These are phyloP conservation scores for Xenentodon cancila DNA, from an alignment of 2,797 vertebrate species.

Conservation along the genomic window DNA sequence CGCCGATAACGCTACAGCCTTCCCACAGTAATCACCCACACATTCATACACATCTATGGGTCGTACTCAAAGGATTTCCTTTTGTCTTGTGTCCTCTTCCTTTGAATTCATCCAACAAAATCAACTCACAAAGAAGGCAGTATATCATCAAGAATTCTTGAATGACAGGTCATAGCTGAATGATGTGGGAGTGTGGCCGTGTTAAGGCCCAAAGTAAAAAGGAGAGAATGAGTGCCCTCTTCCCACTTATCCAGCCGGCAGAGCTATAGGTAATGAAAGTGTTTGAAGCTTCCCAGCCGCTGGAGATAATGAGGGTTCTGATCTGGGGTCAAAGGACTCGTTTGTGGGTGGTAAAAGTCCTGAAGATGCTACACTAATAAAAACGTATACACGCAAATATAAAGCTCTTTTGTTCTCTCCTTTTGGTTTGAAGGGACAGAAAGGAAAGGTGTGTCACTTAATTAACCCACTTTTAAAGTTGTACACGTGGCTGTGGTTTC, in stretches of 20 bases:
- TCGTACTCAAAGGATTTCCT: background rate
- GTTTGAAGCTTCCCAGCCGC: constrained; percentile 18
- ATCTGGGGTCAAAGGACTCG: constrained; percentile 30
- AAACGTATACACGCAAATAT: constrained; percentile 1
- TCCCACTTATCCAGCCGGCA: constrained; percentile 30
- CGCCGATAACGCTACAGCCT: constrained; percentile 36
- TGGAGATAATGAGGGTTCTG: constrained; percentile 4
- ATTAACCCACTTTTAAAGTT: constrained; percentile 19
- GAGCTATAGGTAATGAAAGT: constrained; percentile 30
- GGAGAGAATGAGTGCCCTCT: constrained; percentile 19
- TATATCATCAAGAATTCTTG: constrained; percentile 49
- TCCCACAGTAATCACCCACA: constrained; percentile 36
- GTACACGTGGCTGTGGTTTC: background rate
- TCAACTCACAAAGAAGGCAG: constrained; percentile 8
- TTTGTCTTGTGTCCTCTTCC: constrained; percentile 7
- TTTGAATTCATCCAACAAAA: constrained; percentile 24
- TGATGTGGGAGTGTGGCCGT: constrained; percentile 26
- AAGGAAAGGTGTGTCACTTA: constrained; percentile 16
- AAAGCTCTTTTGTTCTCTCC: constrained; percentile 1
- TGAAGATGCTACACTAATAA: constrained; percentile 37
- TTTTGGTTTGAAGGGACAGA: constrained; percentile 19
- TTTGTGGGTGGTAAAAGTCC: background rate
- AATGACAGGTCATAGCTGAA: constrained; percentile 46
- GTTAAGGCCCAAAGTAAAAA: constrained; percentile 3
- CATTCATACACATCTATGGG: constrained; percentile 6